Evolutionary conservation across 1,140 invertebrate species (phyloP).

Genomic region (Hycleus cichorii): DNA sequence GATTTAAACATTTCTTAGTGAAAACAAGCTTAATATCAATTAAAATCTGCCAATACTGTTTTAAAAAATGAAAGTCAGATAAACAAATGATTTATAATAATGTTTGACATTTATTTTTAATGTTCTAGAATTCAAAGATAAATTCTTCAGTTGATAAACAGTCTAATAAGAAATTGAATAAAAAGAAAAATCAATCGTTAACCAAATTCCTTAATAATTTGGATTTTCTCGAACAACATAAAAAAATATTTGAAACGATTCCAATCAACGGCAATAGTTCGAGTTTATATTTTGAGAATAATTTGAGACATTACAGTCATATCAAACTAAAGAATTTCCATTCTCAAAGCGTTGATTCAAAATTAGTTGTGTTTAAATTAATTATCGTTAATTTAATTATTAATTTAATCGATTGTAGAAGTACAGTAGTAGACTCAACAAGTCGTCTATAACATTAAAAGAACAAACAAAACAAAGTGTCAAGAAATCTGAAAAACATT

Average conservation of each 20-base stretch:
- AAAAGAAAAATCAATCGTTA: slow-evolving; percentile 21
- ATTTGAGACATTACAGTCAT: slow-evolving; percentile 21
- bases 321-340: slow-evolving; percentile 5
- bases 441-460: too few species aligned
- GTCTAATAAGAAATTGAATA: background rate
- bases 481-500: too few species aligned
- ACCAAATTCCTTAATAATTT: slow-evolving; percentile 23
- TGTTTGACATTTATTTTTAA: slow-evolving; percentile 9
- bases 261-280: slow-evolving; percentile 17
- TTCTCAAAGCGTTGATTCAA: background rate
- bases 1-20: too few species aligned
- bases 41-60: too few species aligned
- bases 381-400: background rate
- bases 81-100: slow-evolving; percentile 10
- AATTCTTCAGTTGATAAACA: slow-evolving; percentile 1
- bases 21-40: too few species aligned
- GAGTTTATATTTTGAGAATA: slow-evolving; percentile 21
- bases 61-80: background rate
- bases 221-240: slow-evolving; percentile 19
- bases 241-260: slow-evolving; percentile 18
- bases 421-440: too few species aligned
- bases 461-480: too few species aligned
- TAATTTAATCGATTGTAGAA: too few species aligned
- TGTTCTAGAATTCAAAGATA: slow-evolving; percentile 10
- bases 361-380: background rate